Conservation (phyloP, 1,140 invertebrate species). For the Papilio polyxenes region DNA sequence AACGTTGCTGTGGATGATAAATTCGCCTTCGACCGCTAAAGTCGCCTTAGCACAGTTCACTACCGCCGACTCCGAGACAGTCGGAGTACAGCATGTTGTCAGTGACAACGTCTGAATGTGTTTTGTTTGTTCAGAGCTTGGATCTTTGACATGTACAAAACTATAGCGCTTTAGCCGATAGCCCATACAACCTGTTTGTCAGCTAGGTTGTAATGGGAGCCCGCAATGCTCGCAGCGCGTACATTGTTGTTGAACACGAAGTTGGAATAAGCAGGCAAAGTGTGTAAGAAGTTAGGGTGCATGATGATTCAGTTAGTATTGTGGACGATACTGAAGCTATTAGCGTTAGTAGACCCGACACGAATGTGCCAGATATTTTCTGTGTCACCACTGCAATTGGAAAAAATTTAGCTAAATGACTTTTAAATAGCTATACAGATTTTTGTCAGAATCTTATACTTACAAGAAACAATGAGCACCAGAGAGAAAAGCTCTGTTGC, state of each 20-base stretch:
- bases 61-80: constrained; percentile 53
- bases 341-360: constrained; percentile 47
- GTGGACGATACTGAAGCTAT: constrained; percentile 46
- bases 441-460: too few species aligned
- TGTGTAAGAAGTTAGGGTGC: constrained; percentile 82
- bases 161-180: constrained; percentile 48
- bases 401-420: too few species aligned
- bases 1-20: constrained; percentile 79
- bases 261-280: constrained; percentile 41
- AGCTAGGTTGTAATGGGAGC: constrained; percentile 45
- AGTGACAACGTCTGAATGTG: constrained; percentile 41
- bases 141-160: constrained; percentile 46
- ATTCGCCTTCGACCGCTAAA: constrained; percentile 84
- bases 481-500: constrained; percentile 51
- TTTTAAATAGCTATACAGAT: too few species aligned
- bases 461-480: constrained; percentile 60
- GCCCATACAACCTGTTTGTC: constrained; percentile 48
- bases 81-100: constrained; percentile 49
- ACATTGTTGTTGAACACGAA: constrained; percentile 58
- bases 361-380: constrained; percentile 44
- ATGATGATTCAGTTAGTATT: constrained; percentile 46
- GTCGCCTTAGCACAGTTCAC: constrained; percentile 79
- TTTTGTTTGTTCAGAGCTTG: background rate
- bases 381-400: too few species aligned
- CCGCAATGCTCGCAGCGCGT: constrained; percentile 41